Percentiles rank a stretch among this genome's conserved stretches.
phyloP scores from a whole-genome alignment of 2,113 vertebrate species.

The Oophaga pumilio region DNA sequence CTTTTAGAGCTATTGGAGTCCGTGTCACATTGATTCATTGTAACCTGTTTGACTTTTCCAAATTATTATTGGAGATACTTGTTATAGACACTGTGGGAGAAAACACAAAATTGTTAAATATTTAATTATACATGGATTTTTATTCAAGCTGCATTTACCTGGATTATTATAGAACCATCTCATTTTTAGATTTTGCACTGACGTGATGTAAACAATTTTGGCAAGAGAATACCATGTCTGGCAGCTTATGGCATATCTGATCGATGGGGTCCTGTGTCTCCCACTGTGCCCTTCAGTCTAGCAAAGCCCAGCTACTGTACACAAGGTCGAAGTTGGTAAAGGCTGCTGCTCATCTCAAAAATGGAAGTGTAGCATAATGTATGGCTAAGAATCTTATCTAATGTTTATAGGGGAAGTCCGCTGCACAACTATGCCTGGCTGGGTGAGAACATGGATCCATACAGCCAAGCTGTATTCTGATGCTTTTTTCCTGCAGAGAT shows the following conservation, averaged over 20 bases:
- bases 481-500: neutral
- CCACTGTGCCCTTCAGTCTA: too few relatives aligned
- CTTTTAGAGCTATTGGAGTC: conserved; percentile 59
- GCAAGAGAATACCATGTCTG: neutral
- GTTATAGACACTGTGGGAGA: neutral
- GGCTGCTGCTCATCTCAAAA: too few relatives aligned
- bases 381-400: neutral
- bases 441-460: neutral
- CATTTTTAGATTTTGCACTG: neutral
- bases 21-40: neutral
- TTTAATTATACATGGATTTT: too few relatives aligned
- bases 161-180: neutral
- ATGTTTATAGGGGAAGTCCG: neutral
- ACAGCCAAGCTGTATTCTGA: neutral
- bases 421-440: neutral
- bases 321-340: too few relatives aligned
- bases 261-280: too few relatives aligned
- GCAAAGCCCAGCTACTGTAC: too few relatives aligned
- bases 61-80: neutral
- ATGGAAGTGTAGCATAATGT: neutral
- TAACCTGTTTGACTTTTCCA: neutral
- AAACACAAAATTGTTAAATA: neutral
- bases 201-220: neutral
- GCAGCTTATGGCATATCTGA: too few relatives aligned
- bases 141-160: too few relatives aligned